A percentile compares a stretch with the other conserved stretches of the same genome.
Evolutionary conservation across 2,797 vertebrate species (phyloP).

Genomic region (Epinephelus awoara): DNA sequence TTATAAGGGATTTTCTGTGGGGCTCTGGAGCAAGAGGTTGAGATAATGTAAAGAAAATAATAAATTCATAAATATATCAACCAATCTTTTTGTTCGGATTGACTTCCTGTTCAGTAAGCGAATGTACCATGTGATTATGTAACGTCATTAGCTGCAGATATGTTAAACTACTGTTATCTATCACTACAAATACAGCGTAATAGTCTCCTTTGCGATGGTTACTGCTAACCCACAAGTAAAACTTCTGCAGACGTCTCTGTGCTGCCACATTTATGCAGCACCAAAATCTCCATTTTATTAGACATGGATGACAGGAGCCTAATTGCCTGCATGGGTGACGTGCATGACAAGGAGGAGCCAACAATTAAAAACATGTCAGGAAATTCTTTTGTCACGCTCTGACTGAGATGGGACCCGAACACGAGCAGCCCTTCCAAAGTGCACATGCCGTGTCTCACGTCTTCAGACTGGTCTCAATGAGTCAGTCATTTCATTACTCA

Average conservation of each 20-base stretch:
- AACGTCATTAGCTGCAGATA: constrained; percentile 25
- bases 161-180: constrained; percentile 43
- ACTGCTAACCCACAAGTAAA: constrained; percentile 20
- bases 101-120: neutral
- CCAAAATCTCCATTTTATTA: constrained; percentile 62
- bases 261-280: constrained; percentile 38
- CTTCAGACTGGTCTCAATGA: constrained; percentile 60
- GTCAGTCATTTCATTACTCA: constrained; percentile 77
- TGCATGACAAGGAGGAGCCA: constrained; percentile 64
- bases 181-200: constrained; percentile 33
- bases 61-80: constrained; percentile 77
- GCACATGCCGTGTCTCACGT: constrained; percentile 41
- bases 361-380: constrained; percentile 77
- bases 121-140: constrained; percentile 12
- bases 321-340: constrained; percentile 69
- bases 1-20: constrained; percentile 66
- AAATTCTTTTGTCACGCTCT: constrained; percentile 57
- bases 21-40: constrained; percentile 56
- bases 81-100: constrained; percentile 47
- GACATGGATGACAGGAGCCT: constrained; percentile 68
- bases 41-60: constrained; percentile 73
- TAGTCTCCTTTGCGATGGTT: neutral
- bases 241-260: constrained; percentile 38
- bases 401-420: constrained; percentile 50
- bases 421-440: constrained; percentile 36